phyloP scores from a whole-genome alignment of 2,797 vertebrate species.

The Sphaeramia orbicularis region DNA sequence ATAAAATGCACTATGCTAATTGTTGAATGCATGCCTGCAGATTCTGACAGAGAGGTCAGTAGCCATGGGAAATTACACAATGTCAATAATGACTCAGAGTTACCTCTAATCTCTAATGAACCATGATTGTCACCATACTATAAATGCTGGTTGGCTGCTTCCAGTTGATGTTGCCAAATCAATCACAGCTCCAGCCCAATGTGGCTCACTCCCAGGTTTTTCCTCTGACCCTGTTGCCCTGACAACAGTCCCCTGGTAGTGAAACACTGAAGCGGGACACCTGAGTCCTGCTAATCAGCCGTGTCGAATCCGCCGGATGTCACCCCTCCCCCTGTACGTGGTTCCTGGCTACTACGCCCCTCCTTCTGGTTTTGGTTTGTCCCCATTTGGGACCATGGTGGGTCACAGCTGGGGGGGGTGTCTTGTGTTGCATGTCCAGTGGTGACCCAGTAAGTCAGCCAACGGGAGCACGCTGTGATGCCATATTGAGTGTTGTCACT shows the following conservation, averaged over 20 bases:
- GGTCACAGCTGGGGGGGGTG: conserved; percentile 44
- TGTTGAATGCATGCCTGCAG: conserved; percentile 47
- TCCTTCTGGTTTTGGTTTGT: conserved; percentile 56
- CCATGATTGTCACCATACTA: conserved; percentile 47
- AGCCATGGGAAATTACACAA: conserved; percentile 39
- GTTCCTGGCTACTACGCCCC: conserved; percentile 15
- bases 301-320: conserved; percentile 62
- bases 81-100: conserved; percentile 60
- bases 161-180: conserved; percentile 65
- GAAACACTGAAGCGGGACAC: conserved; percentile 70
- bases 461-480: conserved; percentile 35
- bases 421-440: conserved; percentile 45
- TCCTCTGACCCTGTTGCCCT: conserved; percentile 78
- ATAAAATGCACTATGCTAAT: conserved; percentile 47
- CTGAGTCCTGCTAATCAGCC: conserved; percentile 82
- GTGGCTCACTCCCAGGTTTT: conserved; percentile 56
- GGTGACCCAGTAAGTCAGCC: conserved; percentile 70
- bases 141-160: conserved; percentile 55
- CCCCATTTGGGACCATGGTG: conserved; percentile 64
- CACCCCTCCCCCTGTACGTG: conserved; percentile 33
- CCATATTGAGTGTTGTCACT: conserved; percentile 52
- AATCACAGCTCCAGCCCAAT: conserved; percentile 43
- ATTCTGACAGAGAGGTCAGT: conserved; percentile 47
- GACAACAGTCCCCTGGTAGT: conserved; percentile 73
- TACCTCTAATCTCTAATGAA: conserved; percentile 60